phyloP scores from a whole-genome alignment of 2,113 vertebrate genomes.

The Apaloderma vittatum region DNA sequence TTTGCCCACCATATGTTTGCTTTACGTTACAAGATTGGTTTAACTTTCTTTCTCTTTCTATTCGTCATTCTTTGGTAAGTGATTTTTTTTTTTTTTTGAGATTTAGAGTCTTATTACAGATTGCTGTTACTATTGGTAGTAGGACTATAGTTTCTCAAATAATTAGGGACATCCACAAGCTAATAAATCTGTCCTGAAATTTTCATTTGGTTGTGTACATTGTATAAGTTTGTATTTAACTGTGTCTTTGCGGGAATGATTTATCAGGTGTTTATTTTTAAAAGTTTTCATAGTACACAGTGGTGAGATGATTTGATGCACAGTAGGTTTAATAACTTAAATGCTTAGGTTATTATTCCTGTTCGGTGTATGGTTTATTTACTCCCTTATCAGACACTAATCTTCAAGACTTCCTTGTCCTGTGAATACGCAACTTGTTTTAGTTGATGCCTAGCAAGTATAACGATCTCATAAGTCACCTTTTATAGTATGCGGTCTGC shows the following conservation, averaged over 20 bases:
- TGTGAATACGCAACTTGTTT: conserved; percentile 14
- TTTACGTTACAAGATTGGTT: background rate
- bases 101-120: conserved; percentile 45
- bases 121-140: conserved; percentile 49
- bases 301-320: conserved; percentile 73
- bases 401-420: conserved; percentile 51
- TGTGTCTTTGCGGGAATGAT: conserved; percentile 35
- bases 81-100: background rate
- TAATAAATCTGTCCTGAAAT: conserved; percentile 78
- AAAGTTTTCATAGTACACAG: conserved; percentile 16
- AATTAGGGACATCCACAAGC: conserved; percentile 76
- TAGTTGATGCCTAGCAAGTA: conserved; percentile 8
- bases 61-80: background rate
- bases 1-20: background rate
- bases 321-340: conserved; percentile 57
- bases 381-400: conserved; percentile 64
- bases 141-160: conserved; percentile 68
- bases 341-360: conserved; percentile 43
- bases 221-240: conserved; percentile 65
- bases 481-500: background rate
- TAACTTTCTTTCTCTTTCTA: conserved; percentile 30
- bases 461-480: background rate
- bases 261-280: conserved; percentile 75
- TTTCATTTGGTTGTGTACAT: conserved; percentile 71
- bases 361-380: conserved; percentile 46